Conservation (phyloP, 2,888 invertebrate genomes). For the Diabrotica balteata region DNA sequence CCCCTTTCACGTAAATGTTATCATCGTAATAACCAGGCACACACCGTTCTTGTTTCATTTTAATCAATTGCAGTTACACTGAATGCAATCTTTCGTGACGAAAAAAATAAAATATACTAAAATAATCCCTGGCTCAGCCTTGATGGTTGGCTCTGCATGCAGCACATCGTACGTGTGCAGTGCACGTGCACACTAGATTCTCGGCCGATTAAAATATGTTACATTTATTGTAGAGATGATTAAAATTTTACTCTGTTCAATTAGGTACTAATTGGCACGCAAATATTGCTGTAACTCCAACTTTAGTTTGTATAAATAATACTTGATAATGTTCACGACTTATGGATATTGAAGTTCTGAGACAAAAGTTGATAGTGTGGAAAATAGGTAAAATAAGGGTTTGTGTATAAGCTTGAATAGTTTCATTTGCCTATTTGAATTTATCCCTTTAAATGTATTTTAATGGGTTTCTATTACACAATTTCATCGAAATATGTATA, state of each 20-base stretch:
- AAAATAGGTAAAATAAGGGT: no score
- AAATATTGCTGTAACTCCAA: no score
- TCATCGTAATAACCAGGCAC: background rate
- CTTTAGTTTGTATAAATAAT: no score
- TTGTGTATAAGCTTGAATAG: no score
- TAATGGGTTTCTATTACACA: no score
- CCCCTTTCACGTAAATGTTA: no score
- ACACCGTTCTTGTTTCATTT: constrained; percentile 1
- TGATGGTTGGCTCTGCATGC: constrained; percentile 4
- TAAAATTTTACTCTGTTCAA: constrained; percentile 23
- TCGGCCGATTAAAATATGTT: constrained; percentile 19
- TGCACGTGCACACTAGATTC: constrained; percentile 15
- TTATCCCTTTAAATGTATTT: no score
- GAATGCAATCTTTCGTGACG: constrained; percentile 27
- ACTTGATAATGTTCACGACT: no score
- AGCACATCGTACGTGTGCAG: constrained; percentile 1
- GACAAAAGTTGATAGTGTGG: no score
- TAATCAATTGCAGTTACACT: constrained; percentile 1
- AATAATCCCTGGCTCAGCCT: constrained; percentile 15
- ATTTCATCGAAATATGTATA: no score
- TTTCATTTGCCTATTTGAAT: no score
- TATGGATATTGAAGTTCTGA: no score
- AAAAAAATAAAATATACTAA: constrained; percentile 22
- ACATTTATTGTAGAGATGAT: constrained; percentile 25
- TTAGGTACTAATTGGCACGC: constrained; percentile 11